Base-by-base conservation (phyloP, 2,113 vertebrate genomes). In the Barbus barbus region DNA sequence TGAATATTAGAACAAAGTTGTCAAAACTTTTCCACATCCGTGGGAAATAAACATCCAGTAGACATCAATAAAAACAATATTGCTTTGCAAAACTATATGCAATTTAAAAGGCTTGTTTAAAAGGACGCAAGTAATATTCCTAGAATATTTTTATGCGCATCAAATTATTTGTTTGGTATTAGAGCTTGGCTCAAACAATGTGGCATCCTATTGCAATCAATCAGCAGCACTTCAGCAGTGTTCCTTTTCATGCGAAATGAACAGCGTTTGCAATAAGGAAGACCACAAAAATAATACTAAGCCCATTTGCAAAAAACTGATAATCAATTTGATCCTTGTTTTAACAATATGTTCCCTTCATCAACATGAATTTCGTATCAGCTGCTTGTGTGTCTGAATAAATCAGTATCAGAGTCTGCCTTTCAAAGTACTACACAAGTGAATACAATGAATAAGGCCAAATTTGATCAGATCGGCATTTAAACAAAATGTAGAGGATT, bases 81-180 rank as follows among this genome's bases (percentile, higher is more conserved):
- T 78, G 22, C 33, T 78, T 8, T 16, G 12, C 12, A 60, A 78
- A 78, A 38, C 22, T 24, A 78, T 38, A 56, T 53, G 53, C 22
- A 24, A 24, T 31, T 76, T 9, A 36, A 36, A 78, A 60, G 53
- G 12, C n/a, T 78, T 78, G 20, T 0, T 9, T 6, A 38, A 60
- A 78, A 31, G 18, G 13, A 74, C 41, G 36, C 0, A 18, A 31
- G 61, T 16, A 33, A 67, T 67, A 20, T 31, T 31, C 14, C 31
- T 67, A 28, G 33, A 33, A 6, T 20, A 18, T 67, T 51, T 48
- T 9, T 28, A 16, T 48, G 44, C 5, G 16, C 72, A 28, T 51
- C 44, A 48, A 9, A 75, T 75, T 31, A 75, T 75, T 31, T 75
- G 24, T 31, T 51, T 75, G 72, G 44, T 44, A 74, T 28, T 74